Percentiles rank a stretch among this genome's conserved stretches.
These are phyloP conservation scores for Brachycybe producta DNA, from an alignment of 2,888 invertebrate species.

Conservation along the genomic window DNA sequence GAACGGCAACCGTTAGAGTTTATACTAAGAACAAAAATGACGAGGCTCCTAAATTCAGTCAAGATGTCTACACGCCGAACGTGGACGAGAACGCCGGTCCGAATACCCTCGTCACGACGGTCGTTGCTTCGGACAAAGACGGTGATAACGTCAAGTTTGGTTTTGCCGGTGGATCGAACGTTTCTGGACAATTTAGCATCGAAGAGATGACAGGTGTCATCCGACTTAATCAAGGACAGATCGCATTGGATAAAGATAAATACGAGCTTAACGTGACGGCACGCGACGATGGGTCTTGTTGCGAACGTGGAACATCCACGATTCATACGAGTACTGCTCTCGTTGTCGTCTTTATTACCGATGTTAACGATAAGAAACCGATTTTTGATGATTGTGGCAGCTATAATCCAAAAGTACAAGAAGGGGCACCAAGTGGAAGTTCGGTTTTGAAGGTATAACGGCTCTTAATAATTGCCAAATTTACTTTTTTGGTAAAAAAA, in stretches of 20 bases:
- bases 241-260: slow-evolving; percentile 76
- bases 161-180: slow-evolving; percentile 67
- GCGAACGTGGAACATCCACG: slow-evolving; percentile 71
- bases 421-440: slow-evolving; percentile 85
- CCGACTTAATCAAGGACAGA: slow-evolving; percentile 71
- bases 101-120: slow-evolving; percentile 87
- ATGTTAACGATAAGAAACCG: slow-evolving; percentile 94
- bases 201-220: slow-evolving; percentile 92
- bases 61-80: slow-evolving; percentile 90
- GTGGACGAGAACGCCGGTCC: slow-evolving; percentile 92
- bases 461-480: too few relatives aligned
- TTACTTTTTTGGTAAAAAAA: too few relatives aligned
- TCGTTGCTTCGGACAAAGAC: slow-evolving; percentile 93
- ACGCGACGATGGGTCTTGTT: slow-evolving; percentile 94
- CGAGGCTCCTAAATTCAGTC: slow-evolving; percentile 91
- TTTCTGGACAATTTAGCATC: slow-evolving; percentile 82
- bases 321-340: slow-evolving; percentile 89
- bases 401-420: slow-evolving; percentile 86
- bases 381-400: slow-evolving; percentile 86
- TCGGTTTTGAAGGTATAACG: slow-evolving; percentile 84
- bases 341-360: slow-evolving; percentile 90
- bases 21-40: slow-evolving; percentile 98
- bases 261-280: slow-evolving; percentile 95
- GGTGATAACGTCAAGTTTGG: slow-evolving; percentile 90
- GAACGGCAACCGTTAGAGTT: slow-evolving; percentile 82